Evolutionary conservation across 2,888 invertebrate species (phyloP), one percentile per base, ranked within the genome.

Genomic region (Hydropsyche betteni): DNA sequence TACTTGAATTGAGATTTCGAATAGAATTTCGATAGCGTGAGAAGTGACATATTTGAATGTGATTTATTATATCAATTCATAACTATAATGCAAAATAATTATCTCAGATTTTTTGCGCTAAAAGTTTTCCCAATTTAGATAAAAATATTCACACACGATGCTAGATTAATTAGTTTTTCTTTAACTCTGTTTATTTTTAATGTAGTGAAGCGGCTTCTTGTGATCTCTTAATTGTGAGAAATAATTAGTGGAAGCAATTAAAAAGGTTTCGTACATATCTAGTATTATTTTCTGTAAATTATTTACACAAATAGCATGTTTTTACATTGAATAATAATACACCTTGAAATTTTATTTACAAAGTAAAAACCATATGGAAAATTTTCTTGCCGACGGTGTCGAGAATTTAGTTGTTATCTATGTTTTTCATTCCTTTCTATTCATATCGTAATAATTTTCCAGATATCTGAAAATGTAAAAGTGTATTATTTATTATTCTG

Each of bases 61-160:
- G 34, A 61, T 61, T 61, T 33, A 64, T 36, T 1, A 12, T 34
- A 12, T n/a, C 34, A 64, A 64, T 64, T 33, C 24, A 36, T 64
- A 12, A 64, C 36, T 33, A 36, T 36, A 36, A 64, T 24, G 24
- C 6, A 44, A 44, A 64, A 64, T 64, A 33, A 24, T 34, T 2
- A 64, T 64, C 12, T 64, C 4, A n/a, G 8, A 36, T 64, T 34
- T n/a, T 64, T 64, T n/a, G 34, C n/a, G 24, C 12, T 34, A n/a
- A 36, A 64, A 64, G 34, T 36, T 36, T 34, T 64, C 64, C 34
- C n/a, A 12, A 36, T 34, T 16, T 64, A 64, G 34, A 64, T 36
- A 34, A 33, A 36, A 64, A 36, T 33, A 24, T 64, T 64, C 64
- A 64, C 64, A 64, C 64, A 36, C 64, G 24, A 58, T 64, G 34